Evolutionary conservation across 2,888 invertebrate genomes (phyloP).

Genomic region (Eurytoma californica): DNA sequence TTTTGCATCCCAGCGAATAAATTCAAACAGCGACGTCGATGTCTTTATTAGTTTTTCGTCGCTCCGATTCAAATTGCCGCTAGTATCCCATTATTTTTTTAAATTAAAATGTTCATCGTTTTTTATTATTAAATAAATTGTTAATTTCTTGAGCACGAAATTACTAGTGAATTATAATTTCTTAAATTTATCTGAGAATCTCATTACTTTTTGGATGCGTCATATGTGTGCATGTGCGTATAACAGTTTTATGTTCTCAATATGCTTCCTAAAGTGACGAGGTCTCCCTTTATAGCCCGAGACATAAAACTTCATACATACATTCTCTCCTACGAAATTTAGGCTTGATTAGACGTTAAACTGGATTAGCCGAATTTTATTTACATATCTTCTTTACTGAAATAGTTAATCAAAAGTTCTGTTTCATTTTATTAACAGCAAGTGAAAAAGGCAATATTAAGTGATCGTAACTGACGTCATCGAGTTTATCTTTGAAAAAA

Average conservation of each 20-base stretch:
- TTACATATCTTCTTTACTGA: neutral
- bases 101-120: neutral
- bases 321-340: neutral
- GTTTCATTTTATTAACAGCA: too few species aligned
- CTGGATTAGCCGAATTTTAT: slow-evolving; percentile 19
- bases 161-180: neutral
- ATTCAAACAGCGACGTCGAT: neutral
- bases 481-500: too few species aligned
- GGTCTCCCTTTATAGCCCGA: slow-evolving; percentile 1
- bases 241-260: slow-evolving; percentile 14
- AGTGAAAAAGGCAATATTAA: too few species aligned
- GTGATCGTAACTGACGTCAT: too few species aligned
- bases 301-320: slow-evolving; percentile 22
- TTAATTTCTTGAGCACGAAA: too few species aligned
- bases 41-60: neutral
- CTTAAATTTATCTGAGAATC: neutral
- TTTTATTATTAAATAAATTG: too few species aligned
- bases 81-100: neutral
- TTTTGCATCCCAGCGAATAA: neutral
- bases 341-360: slow-evolving; percentile 25
- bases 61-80: too few species aligned
- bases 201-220: neutral
- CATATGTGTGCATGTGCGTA: neutral
- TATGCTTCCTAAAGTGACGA: slow-evolving; percentile 7
- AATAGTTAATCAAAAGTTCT: neutral